Evolutionary conservation across 2,113 vertebrate species (phyloP).

Genomic region (Numenius arquata): DNA sequence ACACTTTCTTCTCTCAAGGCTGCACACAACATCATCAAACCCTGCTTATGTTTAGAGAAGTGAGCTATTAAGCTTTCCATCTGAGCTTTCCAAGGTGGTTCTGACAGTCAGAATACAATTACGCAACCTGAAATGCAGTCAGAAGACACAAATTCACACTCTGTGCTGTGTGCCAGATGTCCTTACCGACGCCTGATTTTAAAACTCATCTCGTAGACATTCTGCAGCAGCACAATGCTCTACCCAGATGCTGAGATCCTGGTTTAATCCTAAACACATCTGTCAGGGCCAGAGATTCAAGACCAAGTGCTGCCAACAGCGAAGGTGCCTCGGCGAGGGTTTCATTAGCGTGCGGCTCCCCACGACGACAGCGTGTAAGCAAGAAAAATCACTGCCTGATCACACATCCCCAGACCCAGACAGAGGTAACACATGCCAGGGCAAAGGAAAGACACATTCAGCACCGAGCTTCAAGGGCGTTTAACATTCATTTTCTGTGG

Average conservation of each 20-base stretch:
- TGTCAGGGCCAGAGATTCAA: not conserved
- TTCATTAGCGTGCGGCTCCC: not conserved
- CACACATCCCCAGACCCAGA: not conserved
- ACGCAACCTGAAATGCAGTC: not conserved
- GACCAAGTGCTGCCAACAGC: not conserved
- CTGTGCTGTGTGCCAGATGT: not conserved
- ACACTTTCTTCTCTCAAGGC: not conserved
- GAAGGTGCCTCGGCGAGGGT: not conserved
- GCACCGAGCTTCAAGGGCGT: not conserved
- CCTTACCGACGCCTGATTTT: not conserved
- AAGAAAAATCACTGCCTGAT: not conserved
- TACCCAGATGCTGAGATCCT: not conserved
- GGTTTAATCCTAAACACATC: not conserved
- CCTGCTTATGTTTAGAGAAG: not conserved
- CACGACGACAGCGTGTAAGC: not conserved
- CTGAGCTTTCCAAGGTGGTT: not conserved
- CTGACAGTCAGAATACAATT: not conserved
- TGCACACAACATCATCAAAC: not conserved
- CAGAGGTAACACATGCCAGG: not conserved
- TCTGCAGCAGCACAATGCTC: not conserved
- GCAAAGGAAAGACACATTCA: not conserved
- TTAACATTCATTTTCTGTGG: not conserved
- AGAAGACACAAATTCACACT: not conserved
- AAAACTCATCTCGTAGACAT: not conserved
- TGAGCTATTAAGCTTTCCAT: not conserved